Base-by-base conservation (phyloP, 1,140 invertebrate genomes). In the Heliconius congener region DNA sequence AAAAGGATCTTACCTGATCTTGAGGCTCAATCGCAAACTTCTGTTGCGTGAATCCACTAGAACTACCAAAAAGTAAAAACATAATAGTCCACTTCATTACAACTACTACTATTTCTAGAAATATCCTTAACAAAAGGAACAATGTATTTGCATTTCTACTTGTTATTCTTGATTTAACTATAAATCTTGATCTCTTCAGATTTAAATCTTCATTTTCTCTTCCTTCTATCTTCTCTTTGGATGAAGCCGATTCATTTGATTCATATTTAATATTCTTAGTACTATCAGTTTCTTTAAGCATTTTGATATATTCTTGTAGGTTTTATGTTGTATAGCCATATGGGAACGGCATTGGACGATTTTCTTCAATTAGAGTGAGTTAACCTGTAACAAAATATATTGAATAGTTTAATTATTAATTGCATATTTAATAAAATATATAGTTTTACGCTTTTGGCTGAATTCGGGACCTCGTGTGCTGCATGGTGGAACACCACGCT, bases 1-100 rank as follows among this genome's bases (percentile, higher is more conserved):
- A 37, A 52, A 52, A 52, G 50, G 50, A 52, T 80, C 84, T 89
- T 76, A 94, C 91, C 88, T 94, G 92, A 88, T 94, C 92, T 57
- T 93, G 91, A 11, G 92, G 92, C 71, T 94, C 92, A 39, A 94
- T 89, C 1, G 91, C 92, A 80, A 94, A 94, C 74, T 88, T 91
- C 81, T 94, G 92, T 72, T 93, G 91, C 71, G 80, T 88, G 37
- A 83, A 85, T 27, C 86, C 91, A 85, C 78, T 84, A 9, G 88
- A 88, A 81, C 74, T 83, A 79, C 77, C 81, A 70, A 88, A 73
- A 72, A 90, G 80, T 72, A 91, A 72, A 57, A 83, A 82, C 52
- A 89, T 79, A 34, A 88, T 75, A 52, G 82, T 85, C 84, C 85
- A 90, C 75, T 80, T 80, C 82, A 84, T 83, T 66, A 85, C 74